Conservation (phyloP, 2,797 vertebrate species). For the Dallia pectoralis region DNA sequence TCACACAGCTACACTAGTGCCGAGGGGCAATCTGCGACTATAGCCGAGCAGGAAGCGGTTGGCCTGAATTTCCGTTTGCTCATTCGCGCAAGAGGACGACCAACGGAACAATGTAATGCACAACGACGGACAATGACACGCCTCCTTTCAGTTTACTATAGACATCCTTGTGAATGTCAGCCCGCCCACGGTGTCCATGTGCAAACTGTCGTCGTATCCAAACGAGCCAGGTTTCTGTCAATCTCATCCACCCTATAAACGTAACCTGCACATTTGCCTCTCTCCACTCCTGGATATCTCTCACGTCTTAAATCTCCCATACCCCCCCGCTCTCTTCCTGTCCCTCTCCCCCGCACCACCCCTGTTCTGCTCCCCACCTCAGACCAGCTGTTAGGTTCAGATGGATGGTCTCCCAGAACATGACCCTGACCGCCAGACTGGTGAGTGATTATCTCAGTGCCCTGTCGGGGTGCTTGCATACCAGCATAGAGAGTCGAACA, state of each 20-base stretch:
- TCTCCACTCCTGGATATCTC: no score
- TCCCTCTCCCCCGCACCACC: constrained; percentile 27
- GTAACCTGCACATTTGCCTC: not conserved
- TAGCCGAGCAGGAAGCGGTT: not conserved
- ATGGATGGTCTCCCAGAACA: constrained; percentile 65
- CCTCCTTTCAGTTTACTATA: constrained; percentile 27
- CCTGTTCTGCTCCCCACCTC: constrained; percentile 46
- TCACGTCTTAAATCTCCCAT: not conserved
- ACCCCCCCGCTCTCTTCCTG: constrained; percentile 24
- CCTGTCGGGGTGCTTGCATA: constrained; percentile 47
- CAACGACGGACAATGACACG: constrained; percentile 33
- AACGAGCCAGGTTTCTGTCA: not conserved
- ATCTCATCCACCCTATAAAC: constrained; percentile 29
- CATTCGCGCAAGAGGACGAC: not conserved
- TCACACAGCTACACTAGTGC: not conserved
- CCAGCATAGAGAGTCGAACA: constrained; percentile 37
- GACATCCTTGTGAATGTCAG: constrained; percentile 11
- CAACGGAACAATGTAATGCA: not conserved
- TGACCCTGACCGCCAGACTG: constrained; percentile 67
- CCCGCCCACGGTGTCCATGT: constrained; percentile 46
- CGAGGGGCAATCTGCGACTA: not conserved
- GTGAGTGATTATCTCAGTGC: constrained; percentile 71
- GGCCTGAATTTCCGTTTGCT: not conserved
- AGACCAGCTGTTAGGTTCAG: constrained; percentile 69
- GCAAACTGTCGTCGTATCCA: constrained; percentile 27